Base-by-base conservation (phyloP, 2,797 vertebrate species). In the Scarus forsteni region DNA sequence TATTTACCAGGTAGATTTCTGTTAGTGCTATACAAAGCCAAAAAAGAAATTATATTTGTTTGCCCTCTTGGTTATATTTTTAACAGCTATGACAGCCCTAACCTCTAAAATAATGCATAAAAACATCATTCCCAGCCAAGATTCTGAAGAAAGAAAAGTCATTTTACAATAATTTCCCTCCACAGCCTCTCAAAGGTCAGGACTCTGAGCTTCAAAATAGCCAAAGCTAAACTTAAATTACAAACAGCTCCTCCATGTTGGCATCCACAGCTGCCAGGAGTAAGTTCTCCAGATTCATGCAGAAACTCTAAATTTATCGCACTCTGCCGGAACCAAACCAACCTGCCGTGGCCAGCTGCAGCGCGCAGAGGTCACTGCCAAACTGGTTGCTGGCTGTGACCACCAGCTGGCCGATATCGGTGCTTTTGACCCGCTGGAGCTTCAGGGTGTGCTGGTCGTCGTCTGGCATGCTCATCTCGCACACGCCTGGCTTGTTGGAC, bases 351-450 rank as follows among this genome's bases (percentile, higher is more conserved):
- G 79, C 77, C 85, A 99, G 93, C 48, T 44, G 92, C 38, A 96
- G 79, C 0, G 93, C 95, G 93, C 97, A 97, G 77, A 91, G 73
- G 89, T 97, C 95, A 2, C 95, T 93, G 85, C 97, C 98, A 0
- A 96, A 96, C 85, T 92, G 92, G 92, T 99, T 99, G 75, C 94
- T 96, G 73, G 96, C 97, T 7, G 90, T 95, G 56, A 96, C 97
- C 79, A 94, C 88, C 68, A 98, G 81, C 64, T 94, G 90, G 44
- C 97, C 97, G 0, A 91, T 8, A 0, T 97, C 96, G 0, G 92
- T 81, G 73, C 27, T 91, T 70, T 90, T 88, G 82, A 97, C 93
- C 0, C 80, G 80, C 83, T 92, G 92, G 19, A 99, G 92, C 75
- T 73, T 92, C 81, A 99, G 93, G 60, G 93, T 92, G 90, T 99